phyloP scores from a whole-genome alignment of 2,113 vertebrate genomes.

The Rhinolophus ferrumequinum region DNA sequence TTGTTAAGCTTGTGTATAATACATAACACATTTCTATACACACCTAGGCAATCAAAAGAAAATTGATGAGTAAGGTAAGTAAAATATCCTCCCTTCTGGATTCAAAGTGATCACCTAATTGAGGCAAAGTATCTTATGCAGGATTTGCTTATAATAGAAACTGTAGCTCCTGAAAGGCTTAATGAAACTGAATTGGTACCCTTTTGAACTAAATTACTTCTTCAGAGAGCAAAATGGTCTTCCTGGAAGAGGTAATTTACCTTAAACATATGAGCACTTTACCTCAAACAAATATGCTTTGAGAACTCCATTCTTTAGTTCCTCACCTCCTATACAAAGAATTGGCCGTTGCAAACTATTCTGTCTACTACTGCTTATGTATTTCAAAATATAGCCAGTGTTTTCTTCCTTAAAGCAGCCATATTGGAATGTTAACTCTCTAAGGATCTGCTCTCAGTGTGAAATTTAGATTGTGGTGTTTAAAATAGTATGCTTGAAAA shows the following conservation, averaged over 20 bases:
- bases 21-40: constrained; percentile 58
- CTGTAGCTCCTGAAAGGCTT: constrained; percentile 61
- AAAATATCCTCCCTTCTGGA: constrained; percentile 62
- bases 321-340: not conserved
- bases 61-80: constrained; percentile 65
- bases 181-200: constrained; percentile 70
- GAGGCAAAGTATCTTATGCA: constrained; percentile 66
- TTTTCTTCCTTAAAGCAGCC: constrained; percentile 5
- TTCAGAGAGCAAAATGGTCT: constrained; percentile 71
- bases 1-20: constrained; percentile 59
- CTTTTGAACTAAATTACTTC: constrained; percentile 74
- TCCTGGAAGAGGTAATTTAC: constrained; percentile 70
- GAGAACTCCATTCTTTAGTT: constrained; percentile 12
- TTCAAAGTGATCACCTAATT: constrained; percentile 69
- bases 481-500: constrained; percentile 21
- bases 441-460: not conserved
- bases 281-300: constrained; percentile 57
- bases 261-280: constrained; percentile 57
- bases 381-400: constrained; percentile 9
- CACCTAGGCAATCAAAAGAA: constrained; percentile 68
- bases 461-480: not conserved
- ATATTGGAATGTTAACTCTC: constrained; percentile 33
- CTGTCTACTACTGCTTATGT: not conserved
- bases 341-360: constrained; percentile 1
- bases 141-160: constrained; percentile 74